Evolutionary conservation across 1,140 invertebrate species (phyloP).

Genomic region (Saccostrea glomerata): DNA sequence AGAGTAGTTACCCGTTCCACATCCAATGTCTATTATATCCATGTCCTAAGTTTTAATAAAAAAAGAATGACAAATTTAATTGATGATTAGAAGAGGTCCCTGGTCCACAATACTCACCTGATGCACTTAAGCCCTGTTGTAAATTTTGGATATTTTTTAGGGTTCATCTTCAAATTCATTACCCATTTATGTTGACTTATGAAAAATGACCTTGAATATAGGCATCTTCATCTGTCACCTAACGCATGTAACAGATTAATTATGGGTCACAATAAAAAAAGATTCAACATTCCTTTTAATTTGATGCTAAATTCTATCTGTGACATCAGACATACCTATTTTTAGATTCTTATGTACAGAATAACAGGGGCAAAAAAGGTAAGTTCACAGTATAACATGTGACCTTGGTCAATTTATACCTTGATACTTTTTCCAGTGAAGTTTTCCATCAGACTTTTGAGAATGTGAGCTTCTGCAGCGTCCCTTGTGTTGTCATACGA

Average conservation of each 20-base stretch:
- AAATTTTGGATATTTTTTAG: not conserved
- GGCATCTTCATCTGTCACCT: not conserved
- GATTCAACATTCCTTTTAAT: too few species aligned
- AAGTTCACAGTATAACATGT: not conserved
- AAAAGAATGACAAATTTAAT: not conserved
- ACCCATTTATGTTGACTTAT: not conserved
- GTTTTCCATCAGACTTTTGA: slow-evolving; percentile 21
- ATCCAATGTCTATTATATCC: slow-evolving; percentile 48
- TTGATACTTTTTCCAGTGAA: not conserved
- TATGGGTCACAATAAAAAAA: too few species aligned
- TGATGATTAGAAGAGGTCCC: not conserved
- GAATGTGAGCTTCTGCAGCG: not conserved
- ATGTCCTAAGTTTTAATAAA: slow-evolving; percentile 36
- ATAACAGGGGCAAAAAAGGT: too few species aligned
- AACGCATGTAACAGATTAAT: too few species aligned
- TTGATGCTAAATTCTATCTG: too few species aligned
- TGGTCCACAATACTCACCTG: too few species aligned
- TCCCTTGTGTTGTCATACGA: not conserved
- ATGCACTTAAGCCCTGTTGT: not conserved
- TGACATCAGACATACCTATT: too few species aligned
- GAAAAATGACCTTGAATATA: not conserved
- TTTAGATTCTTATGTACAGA: too few species aligned
- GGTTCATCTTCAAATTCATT: not conserved
- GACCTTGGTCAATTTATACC: not conserved
- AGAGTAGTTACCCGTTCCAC: slow-evolving; percentile 54